Base-by-base conservation (phyloP, 92 coral and sea anemone species). In the Parazoanthus swiftii region DNA sequence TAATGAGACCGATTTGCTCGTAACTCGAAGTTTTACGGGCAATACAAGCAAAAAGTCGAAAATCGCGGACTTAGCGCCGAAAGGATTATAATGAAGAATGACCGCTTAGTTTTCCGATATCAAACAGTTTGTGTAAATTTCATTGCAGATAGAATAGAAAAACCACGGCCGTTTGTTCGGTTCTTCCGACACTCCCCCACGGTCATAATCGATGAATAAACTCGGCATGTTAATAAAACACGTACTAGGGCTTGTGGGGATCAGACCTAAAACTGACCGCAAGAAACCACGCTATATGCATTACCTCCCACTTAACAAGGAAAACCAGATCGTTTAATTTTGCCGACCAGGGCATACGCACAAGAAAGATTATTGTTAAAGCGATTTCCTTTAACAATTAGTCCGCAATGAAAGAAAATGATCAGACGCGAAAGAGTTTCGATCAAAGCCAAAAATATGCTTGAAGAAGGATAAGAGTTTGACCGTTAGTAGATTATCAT, bases 221-320 rank as follows among this genome's bases (percentile, higher is more conserved):
- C 78, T 50, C 15, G 25, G 33, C 87, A 70, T 44, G 87, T 48
- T 44, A 51, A 46, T 1, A 70, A 8, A 71, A 46, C 87, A 84
- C 77, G 79, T 84, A 84, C 65, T 2, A 29, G 20, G 15, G 6
- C 29, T 36, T 9, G 39, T 33, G n/a, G 75, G 67, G 75, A 44
- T 84, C 42, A 66, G 67, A 29, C 68, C 35, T 29, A 25, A 84
- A 44, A 16, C 59, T 14, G 5, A 84, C 78, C 87, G 42, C 78
- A 74, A 56, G 66, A 39, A 84, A 84, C 33, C 26, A 67, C 23
- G 20, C 36, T 84, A 72, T 84, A 33, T 84, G 65, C 29, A 14
- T 72, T 84, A 71, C 87, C 87, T 84, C 87, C 87, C 33, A 26
- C 66, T 35, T 84, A 26, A 46, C 87, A 84, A 84, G 14, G 68